These are phyloP conservation scores for Pelochelys cantorii DNA, from an alignment of 2,797 vertebrate species.

Conservation along the genomic window DNA sequence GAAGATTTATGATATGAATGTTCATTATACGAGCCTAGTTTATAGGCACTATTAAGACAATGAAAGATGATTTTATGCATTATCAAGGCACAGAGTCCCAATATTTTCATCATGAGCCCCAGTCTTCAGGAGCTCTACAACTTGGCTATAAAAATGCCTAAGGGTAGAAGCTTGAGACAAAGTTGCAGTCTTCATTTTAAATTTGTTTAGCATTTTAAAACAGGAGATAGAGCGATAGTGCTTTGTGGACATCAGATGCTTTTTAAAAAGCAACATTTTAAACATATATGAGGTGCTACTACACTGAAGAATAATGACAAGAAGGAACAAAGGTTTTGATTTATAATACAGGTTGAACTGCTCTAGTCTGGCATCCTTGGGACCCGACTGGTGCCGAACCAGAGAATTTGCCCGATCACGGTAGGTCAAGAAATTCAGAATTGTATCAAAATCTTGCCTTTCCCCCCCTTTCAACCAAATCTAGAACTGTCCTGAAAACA, in stretches of 20 bases:
- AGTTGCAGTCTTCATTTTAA: not conserved
- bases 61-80: not conserved
- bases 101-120: not conserved
- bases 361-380: too few relatives aligned
- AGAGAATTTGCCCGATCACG: too few relatives aligned
- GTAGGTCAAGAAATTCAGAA: not conserved
- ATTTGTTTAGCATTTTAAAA: not conserved
- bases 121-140: not conserved
- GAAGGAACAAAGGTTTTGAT: not conserved
- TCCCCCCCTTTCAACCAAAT: not conserved
- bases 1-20: not conserved
- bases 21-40: not conserved
- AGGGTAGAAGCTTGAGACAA: not conserved
- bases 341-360: not conserved
- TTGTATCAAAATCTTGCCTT: not conserved
- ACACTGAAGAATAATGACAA: not conserved
- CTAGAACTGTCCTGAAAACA: not conserved
- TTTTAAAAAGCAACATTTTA: not conserved
- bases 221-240: not conserved
- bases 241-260: not conserved
- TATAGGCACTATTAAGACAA: not conserved
- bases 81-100: not conserved
- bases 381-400: too few relatives aligned
- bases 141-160: not conserved
- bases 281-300: not conserved